Base-by-base conservation (phyloP, 2,888 invertebrate genomes). In the Himalopsyche japonica region DNA sequence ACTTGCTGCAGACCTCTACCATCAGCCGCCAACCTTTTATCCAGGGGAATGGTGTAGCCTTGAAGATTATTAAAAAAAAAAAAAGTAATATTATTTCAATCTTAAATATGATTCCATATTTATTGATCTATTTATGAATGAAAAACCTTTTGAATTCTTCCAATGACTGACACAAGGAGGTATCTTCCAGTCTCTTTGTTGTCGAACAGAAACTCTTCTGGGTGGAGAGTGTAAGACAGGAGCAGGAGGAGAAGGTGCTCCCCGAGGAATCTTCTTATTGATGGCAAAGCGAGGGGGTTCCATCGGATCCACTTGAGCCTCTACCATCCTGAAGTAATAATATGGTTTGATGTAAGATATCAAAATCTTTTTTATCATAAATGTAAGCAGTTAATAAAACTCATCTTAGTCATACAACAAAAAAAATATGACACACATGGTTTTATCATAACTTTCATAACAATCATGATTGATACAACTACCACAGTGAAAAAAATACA, bases 131-230 rank as follows among this genome's bases (percentile, higher is more conserved):
- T 20, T 8, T 20, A 7, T 18, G 15, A 20, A 24, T 37, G 8
- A 80, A 10, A 15, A 20, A 94, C 96, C 95, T 90, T 98, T 99
- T 5, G 99, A 97, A 90, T 99, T 99, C 92, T 99, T 99, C 99
- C 99, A 99, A 90, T 99, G 99, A 0, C 98, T 98, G 87, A 99
- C 99, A 88, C 99, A 99, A 0, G 99, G 99, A 8, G 99, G 99
- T 84, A 94, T 97, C 91, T 99, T 99, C 99, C 99, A 99, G 90
- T 99, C 99, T 86, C 98, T 96, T 90, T 99, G 99, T 89, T 99
- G 99, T 89, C 99, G 99, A 0, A 99, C 99, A 3, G 99, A 98
- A 0, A 98, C 98, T 89, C 99, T 96, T 82, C 99, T 93, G 0
- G 99, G 98, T 0, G 99, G 99, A 0, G 99, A 99, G 92, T 99